A percentile compares a stretch with the other conserved stretches of the same genome.
phyloP scores from a whole-genome alignment of 2,113 vertebrate genomes.

The Petromus typicus region DNA sequence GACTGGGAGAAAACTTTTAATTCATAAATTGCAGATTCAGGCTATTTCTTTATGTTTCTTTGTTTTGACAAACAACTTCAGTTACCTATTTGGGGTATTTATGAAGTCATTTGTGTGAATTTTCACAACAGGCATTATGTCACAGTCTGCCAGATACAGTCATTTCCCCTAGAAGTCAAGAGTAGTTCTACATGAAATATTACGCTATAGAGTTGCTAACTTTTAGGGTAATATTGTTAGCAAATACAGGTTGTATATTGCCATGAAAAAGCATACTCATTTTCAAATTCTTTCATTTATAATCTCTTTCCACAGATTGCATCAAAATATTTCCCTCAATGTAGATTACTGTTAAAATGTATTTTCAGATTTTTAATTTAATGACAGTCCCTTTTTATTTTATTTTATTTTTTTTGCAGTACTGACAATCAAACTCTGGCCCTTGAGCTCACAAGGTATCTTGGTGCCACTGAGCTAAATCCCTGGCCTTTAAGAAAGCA shows the following conservation, averaged over 20 bases:
- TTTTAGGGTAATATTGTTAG: no score
- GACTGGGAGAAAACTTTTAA: not conserved
- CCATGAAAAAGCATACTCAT: not conserved
- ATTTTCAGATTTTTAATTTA: not conserved
- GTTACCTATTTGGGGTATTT: not conserved
- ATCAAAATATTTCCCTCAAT: no score
- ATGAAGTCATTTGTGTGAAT: not conserved
- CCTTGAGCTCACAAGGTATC: no score
- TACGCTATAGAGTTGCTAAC: no score
- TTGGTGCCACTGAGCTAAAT: no score
- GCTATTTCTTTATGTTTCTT: not conserved
- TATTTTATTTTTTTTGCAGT: no score
- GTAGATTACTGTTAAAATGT: no score
- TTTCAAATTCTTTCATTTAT: no score
- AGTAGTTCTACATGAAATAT: no score
- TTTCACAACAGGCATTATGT: not conserved
- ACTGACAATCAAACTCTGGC: no score
- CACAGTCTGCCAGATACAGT: not conserved
- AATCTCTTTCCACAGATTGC: not conserved
- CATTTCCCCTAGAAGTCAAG: no score
- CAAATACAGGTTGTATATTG: not conserved
- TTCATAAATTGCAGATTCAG: not conserved
- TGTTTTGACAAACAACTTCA: constrained; percentile 24
- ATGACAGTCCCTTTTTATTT: not conserved
- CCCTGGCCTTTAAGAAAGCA: not conserved